A percentile compares a stretch with the other conserved stretches of the same genome.
phyloP scores from a whole-genome alignment of 1,140 invertebrate genomes.

The Caenorhabditis brenneri region DNA sequence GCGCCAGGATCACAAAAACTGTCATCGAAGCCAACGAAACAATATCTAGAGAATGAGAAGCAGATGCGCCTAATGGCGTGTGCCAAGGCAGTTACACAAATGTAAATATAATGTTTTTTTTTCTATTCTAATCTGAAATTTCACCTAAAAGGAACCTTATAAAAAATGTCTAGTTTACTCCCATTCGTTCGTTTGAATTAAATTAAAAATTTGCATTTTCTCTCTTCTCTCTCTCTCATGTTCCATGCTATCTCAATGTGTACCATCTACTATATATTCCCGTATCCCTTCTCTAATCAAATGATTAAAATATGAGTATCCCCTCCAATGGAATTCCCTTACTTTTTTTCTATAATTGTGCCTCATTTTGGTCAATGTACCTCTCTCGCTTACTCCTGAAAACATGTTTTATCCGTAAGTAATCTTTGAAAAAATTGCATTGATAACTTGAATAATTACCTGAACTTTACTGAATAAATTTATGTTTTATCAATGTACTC shows the following conservation, averaged over 20 bases:
- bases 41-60: constrained; percentile 32
- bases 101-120: neutral
- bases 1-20: neutral
- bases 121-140: neutral
- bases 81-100: neutral
- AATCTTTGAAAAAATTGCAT: neutral
- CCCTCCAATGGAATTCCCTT: too few relatives aligned
- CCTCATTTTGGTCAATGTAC: too few relatives aligned
- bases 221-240: neutral
- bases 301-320: too few relatives aligned
- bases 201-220: neutral
- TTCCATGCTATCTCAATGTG: too few relatives aligned
- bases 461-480: too few relatives aligned
- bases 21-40: neutral
- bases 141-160: neutral
- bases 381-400: too few relatives aligned
- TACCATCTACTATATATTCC: too few relatives aligned
- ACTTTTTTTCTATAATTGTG: too few relatives aligned
- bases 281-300: too few relatives aligned
- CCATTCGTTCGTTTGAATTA: neutral
- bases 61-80: constrained; percentile 19
- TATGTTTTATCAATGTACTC: too few relatives aligned
- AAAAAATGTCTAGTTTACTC: neutral
- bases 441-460: too few relatives aligned
- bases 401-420: too few relatives aligned